Base-by-base conservation (phyloP, 1,140 invertebrate genomes). In the Carposina sasakii region DNA sequence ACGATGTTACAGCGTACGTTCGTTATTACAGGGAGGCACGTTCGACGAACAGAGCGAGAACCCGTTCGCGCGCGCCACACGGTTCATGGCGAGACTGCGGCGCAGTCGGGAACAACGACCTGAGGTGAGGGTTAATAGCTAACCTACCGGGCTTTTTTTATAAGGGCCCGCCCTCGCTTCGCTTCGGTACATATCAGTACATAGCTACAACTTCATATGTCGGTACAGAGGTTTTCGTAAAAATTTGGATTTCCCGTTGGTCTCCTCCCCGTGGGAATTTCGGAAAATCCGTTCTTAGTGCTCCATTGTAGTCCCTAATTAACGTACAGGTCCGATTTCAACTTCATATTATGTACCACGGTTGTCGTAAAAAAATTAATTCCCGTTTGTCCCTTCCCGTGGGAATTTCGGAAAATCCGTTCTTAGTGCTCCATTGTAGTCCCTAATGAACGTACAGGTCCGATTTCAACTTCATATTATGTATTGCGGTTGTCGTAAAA, bases 1-100 rank as follows among this genome's bases (percentile, higher is more conserved):
- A 6, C 15, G 31, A 8, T 34, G 6, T 34, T 8, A 8, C 8
- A 5, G 8, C 5, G 13, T 34, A 16, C 9, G 2, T 16, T 21
- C 8, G 13, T 44, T 21, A 15, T 64, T 51, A 13, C 86, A 91
- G 82, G 90, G 90, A 21, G 91, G 91, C 17, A 93, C 92, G 12
- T 93, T 93, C 63, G 71, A 78, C 17, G 67, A 73, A 48, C 88
- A 89, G 51, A 70, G 75, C 2, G 89, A 90, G 67, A 90, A 90
- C 76, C 86, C 87, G 30, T 85, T 88, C 54, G 72, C 78, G 47
- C 67, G 85, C 46, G 85, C 86, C 6, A 71, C 74, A 46, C 59
- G 71, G 8, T 69, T 69, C 64, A 67, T 79, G 61, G 42, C 54
- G 23, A 49, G 65, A 1, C 34, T 72, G 54, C 60, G 69, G 20